Percentiles rank a stretch among this genome's conserved stretches.
phyloP scores from a whole-genome alignment of 2,888 invertebrate species.

The Drosophila paramelanica region DNA sequence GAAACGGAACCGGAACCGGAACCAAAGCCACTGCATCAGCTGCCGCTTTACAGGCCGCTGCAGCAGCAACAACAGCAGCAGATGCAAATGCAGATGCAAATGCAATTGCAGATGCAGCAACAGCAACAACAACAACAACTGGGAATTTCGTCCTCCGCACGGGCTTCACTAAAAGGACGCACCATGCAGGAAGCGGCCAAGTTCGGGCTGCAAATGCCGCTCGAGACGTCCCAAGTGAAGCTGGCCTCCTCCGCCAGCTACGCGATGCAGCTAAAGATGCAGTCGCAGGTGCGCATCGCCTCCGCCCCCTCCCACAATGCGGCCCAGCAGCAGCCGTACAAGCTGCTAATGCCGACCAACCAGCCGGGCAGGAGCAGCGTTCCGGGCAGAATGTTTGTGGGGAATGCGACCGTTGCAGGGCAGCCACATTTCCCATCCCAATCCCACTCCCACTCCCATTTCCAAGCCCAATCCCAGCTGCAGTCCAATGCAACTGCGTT shows the following conservation, averaged over 20 bases:
- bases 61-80: background rate
- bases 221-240: background rate
- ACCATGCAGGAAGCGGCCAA: background rate
- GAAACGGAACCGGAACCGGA: constrained; percentile 14
- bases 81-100: background rate
- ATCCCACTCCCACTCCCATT: too few species aligned
- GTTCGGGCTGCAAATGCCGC: background rate
- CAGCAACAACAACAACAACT: background rate
- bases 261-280: constrained; percentile 11
- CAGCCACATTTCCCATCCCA: too few species aligned
- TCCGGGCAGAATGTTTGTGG: background rate
- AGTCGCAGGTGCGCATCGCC: background rate
- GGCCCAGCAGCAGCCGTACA: background rate
- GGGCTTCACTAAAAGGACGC: background rate
- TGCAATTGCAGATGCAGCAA: background rate
- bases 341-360: background rate
- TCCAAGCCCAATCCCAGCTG: background rate
- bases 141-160: background rate
- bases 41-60: too few species aligned
- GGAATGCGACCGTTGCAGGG: too few species aligned
- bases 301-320: too few species aligned
- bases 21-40: too few species aligned
- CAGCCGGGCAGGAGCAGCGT: background rate
- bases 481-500: background rate
- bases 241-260: background rate